These are phyloP conservation scores for Acanthopagrus latus DNA, from an alignment of 2,797 vertebrate species.

Conservation along the genomic window DNA sequence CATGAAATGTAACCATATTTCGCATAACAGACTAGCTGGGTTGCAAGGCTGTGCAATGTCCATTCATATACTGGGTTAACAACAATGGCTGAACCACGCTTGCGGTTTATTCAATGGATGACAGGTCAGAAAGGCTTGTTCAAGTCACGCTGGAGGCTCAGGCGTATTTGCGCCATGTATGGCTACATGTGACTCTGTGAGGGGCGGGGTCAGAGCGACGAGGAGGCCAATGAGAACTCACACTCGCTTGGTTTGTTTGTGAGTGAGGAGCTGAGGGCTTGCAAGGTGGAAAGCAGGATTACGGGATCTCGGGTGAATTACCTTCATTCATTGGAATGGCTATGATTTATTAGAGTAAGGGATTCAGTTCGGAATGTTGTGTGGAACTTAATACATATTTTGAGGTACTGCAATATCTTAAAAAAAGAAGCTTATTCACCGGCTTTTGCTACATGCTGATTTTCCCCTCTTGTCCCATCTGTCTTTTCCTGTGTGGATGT, in stretches of 20 bases:
- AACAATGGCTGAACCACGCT: neutral
- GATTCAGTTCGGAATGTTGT: neutral
- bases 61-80: neutral
- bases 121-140: constrained; percentile 47
- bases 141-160: constrained; percentile 19
- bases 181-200: constrained; percentile 50
- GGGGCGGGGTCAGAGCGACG: constrained; percentile 44
- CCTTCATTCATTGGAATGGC: constrained; percentile 44
- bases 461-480: too few relatives aligned
- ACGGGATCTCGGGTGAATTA: neutral
- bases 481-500: too few relatives aligned
- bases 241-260: neutral
- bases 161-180: constrained; percentile 49
- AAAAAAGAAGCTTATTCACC: neutral
- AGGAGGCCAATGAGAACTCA: constrained; percentile 53
- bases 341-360: constrained; percentile 11
- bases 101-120: constrained; percentile 14
- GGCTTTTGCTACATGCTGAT: neutral
- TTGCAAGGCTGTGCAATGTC: fast-evolving
- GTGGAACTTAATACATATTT: constrained; percentile 49
- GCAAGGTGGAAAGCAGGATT: constrained; percentile 36
- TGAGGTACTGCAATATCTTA: constrained; percentile 33
- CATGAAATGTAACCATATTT: neutral
- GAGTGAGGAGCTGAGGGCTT: neutral
- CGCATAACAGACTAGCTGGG: neutral